These are phyloP conservation scores for Artemia franciscana DNA, from an alignment of 1,140 invertebrate species.

Conservation along the genomic window DNA sequence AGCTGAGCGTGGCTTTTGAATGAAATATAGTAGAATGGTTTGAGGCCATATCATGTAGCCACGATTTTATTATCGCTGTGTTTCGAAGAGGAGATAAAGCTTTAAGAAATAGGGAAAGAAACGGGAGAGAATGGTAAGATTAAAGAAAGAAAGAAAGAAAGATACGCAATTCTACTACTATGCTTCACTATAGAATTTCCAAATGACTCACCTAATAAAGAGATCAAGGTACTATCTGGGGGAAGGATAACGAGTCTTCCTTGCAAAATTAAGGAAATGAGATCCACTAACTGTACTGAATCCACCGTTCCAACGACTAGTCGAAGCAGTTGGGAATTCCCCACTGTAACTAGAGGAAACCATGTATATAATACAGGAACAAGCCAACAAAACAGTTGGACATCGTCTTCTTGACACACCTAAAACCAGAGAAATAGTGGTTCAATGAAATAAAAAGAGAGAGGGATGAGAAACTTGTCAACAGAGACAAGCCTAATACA, in stretches of 20 bases:
- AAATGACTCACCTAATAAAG: constrained; percentile 25
- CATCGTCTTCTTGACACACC: constrained; percentile 63
- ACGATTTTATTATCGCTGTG: no score
- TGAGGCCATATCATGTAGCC: no score
- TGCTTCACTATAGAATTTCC: no score
- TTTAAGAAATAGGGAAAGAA: no score
- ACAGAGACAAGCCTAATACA: no score
- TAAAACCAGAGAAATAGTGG: constrained; percentile 17
- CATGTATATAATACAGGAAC: constrained; percentile 74
- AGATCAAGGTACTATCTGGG: constrained; percentile 23
- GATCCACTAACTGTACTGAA: constrained; percentile 59
- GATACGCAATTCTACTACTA: no score
- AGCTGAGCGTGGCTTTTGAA: no score
- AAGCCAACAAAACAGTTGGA: constrained; percentile 62
- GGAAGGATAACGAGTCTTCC: constrained; percentile 37
- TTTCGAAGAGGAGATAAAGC: no score
- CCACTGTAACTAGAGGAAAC: constrained; percentile 61
- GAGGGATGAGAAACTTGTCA: not conserved
- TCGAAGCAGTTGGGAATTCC: constrained; percentile 59
- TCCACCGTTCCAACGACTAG: constrained; percentile 70
- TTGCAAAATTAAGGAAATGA: constrained; percentile 72
- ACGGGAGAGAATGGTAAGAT: no score
- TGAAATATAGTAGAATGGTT: no score
- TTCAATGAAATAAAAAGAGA: not conserved
- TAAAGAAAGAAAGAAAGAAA: no score